phyloP scores from a whole-genome alignment of 2,797 vertebrate genomes.

The Liparis tanakae region DNA sequence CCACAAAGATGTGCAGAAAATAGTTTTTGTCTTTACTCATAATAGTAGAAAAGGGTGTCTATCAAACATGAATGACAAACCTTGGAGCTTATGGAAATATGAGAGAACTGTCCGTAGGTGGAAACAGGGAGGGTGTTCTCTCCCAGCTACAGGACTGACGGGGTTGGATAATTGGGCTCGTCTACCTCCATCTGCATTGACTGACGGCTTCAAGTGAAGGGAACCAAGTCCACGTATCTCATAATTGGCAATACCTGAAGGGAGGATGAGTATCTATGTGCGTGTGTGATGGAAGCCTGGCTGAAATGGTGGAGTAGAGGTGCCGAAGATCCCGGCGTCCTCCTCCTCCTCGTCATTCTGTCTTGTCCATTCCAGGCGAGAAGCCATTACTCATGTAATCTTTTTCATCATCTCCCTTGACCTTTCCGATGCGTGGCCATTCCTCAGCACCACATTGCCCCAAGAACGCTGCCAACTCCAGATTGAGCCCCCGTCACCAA shows the following conservation, averaged over 20 bases:
- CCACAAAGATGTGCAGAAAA: background rate
- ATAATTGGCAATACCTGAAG: constrained; percentile 64
- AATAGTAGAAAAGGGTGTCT: background rate
- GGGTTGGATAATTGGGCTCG: constrained; percentile 37
- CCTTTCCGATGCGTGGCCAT: constrained; percentile 48
- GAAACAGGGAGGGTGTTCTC: constrained; percentile 7
- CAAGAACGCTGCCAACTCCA: constrained; percentile 14
- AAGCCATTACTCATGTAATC: constrained; percentile 37
- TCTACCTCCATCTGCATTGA: constrained; percentile 49
- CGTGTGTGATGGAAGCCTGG: constrained; percentile 12
- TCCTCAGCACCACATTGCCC: constrained; percentile 11
- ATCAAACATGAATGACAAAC: background rate
- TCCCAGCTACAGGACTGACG: constrained; percentile 19
- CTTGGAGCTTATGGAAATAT: background rate
- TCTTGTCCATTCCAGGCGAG: constrained; percentile 41
- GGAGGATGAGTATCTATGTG: constrained; percentile 8
- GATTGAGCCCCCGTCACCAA: background rate
- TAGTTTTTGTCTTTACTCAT: background rate
- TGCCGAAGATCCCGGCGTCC: background rate
- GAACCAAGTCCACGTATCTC: constrained; percentile 64
- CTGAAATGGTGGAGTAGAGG: constrained; percentile 13
- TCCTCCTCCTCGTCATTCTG: constrained; percentile 31
- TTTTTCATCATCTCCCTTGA: constrained; percentile 53
- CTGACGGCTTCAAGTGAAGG: constrained; percentile 60
- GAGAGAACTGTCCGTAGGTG: background rate